Conservation (phyloP, 2,797 vertebrate species). For the Danio choprae region DNA sequence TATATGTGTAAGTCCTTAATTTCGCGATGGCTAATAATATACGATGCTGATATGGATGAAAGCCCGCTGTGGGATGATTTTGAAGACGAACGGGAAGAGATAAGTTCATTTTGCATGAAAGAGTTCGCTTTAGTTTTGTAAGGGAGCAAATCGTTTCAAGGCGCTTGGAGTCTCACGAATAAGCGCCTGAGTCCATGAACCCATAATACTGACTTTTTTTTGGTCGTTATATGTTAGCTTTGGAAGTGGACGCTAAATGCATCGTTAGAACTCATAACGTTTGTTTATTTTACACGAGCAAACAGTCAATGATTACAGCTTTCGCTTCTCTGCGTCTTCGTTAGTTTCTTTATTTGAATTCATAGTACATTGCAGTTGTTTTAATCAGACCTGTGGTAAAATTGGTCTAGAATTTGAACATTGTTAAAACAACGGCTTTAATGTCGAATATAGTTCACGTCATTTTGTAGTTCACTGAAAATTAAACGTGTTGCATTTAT, state of each 20-base stretch:
- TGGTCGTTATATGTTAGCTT: background rate
- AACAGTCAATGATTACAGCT: background rate
- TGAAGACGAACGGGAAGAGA: slow-evolving; percentile 46
- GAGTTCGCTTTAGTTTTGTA: background rate
- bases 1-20: slow-evolving; percentile 83
- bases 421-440: background rate
- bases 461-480: background rate
- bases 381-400: background rate
- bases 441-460: background rate
- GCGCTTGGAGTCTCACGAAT: background rate
- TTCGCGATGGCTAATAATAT: slow-evolving; percentile 82
- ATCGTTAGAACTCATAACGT: background rate
- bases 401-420: background rate
- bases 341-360: background rate
- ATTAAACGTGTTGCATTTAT: background rate
- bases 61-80: slow-evolving; percentile 22
- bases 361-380: background rate
- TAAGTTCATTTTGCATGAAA: slow-evolving; percentile 52
- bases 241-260: slow-evolving; percentile 3
- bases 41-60: slow-evolving; percentile 78
- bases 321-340: background rate
- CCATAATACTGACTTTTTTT: background rate
- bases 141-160: background rate
- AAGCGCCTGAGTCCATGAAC: background rate
- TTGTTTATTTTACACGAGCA: background rate